Percentiles rank a stretch among this genome's conserved stretches.
These are phyloP conservation scores for Xerus inauris DNA, from an alignment of 2,113 vertebrate genomes.

Conservation along the genomic window DNA sequence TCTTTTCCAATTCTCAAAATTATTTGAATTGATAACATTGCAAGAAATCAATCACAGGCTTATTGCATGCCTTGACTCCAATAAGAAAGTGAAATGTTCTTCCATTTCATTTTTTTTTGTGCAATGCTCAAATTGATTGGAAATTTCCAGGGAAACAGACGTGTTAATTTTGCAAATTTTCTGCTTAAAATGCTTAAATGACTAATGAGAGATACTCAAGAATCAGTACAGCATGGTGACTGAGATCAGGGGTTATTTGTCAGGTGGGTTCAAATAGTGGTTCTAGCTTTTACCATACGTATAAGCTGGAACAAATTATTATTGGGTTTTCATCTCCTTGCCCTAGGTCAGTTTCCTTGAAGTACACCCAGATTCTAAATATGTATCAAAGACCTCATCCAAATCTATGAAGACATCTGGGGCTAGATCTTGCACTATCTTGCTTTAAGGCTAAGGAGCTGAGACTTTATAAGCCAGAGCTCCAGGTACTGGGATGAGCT, in stretches of 20 bases:
- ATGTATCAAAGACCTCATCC: background rate
- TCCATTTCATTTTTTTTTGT: slow-evolving; percentile 40
- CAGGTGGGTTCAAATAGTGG: background rate
- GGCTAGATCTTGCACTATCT: background rate
- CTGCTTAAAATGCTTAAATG: background rate
- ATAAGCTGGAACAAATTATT: background rate
- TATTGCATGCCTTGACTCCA: slow-evolving; percentile 43
- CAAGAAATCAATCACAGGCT: slow-evolving; percentile 46
- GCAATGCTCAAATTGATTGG: slow-evolving; percentile 32
- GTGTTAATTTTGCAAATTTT: slow-evolving; percentile 6
- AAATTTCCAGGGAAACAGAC: background rate
- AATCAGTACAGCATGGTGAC: background rate
- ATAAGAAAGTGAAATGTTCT: slow-evolving; percentile 58
- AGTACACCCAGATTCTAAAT: background rate
- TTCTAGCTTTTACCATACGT: background rate
- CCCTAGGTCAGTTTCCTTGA: background rate
- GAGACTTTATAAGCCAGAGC: background rate
- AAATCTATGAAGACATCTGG: background rate
- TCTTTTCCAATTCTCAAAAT: slow-evolving; percentile 45
- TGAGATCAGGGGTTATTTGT: background rate
- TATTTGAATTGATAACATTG: slow-evolving; percentile 64
- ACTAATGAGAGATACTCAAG: background rate
- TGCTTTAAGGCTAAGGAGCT: accelerated
- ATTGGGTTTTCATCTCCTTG: background rate
- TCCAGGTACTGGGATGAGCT: background rate